phyloP scores from a whole-genome alignment of 2,888 invertebrate species.

The Chrysolina americana region DNA sequence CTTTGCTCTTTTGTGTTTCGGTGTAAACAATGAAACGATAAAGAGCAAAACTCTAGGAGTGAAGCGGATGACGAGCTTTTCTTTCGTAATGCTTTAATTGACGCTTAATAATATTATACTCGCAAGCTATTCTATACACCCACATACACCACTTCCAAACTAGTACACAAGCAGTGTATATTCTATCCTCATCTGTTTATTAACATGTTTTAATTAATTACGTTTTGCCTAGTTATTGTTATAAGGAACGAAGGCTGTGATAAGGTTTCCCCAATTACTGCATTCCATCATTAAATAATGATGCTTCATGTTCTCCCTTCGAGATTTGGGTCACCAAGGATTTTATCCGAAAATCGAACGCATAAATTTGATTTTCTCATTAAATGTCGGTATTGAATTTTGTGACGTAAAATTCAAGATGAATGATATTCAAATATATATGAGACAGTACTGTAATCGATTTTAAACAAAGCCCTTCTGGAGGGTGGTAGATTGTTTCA shows the following conservation, averaged over 20 bases:
- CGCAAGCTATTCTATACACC: constrained; percentile 9
- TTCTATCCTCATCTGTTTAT: constrained; percentile 23
- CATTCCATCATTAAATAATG: background rate
- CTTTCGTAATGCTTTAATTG: background rate
- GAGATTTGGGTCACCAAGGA: background rate
- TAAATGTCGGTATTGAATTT: too few relatives aligned
- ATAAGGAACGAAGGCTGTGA: constrained; percentile 7
- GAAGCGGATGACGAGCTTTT: background rate
- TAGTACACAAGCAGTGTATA: constrained; percentile 17
- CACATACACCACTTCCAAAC: constrained; percentile 16
- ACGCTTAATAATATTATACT: constrained; percentile 6
- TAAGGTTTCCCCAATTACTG: constrained; percentile 23
- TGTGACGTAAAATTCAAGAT: too few relatives aligned
- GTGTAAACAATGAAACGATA: background rate
- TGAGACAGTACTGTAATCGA: too few relatives aligned
- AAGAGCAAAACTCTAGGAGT: background rate
- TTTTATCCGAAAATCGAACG: too few relatives aligned
- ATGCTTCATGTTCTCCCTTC: background rate
- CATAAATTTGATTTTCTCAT: too few relatives aligned
- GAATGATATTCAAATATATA: too few relatives aligned
- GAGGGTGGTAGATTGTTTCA: too few relatives aligned
- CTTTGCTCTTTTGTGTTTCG: background rate
- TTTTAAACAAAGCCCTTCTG: too few relatives aligned
- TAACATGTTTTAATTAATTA: constrained; percentile 12
- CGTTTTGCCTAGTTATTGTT: background rate